Evolutionary conservation across 2,113 vertebrate genomes (phyloP).

Genomic region (Erythrolamprus reginae): DNA sequence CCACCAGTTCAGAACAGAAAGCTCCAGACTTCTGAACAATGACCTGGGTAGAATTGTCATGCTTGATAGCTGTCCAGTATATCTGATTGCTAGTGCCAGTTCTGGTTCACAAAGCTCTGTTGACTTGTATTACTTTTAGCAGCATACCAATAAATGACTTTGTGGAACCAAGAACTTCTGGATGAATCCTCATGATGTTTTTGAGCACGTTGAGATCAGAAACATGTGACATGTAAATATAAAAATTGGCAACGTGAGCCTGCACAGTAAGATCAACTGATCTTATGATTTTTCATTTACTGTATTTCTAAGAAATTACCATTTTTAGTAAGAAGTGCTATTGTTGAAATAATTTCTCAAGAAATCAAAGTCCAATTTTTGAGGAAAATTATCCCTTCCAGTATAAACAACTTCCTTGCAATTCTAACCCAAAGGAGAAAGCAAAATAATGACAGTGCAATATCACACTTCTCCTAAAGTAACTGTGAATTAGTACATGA

Average conservation of each 20-base stretch:
- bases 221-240: background rate
- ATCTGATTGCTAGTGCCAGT: background rate
- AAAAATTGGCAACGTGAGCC: background rate
- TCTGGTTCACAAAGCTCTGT: background rate
- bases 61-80: background rate
- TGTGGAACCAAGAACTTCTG: background rate
- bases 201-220: background rate
- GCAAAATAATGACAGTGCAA: background rate
- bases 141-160: background rate
- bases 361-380: background rate
- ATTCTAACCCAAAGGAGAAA: background rate
- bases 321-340: background rate
- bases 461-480: background rate
- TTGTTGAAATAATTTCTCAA: background rate
- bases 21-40: background rate
- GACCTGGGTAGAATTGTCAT: background rate
- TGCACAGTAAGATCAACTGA: background rate
- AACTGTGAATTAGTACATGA: background rate
- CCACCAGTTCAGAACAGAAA: background rate
- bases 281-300: background rate
- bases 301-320: background rate
- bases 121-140: background rate
- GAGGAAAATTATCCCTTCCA: background rate
- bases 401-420: background rate
- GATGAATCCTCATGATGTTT: background rate